Evolutionary conservation across 2,113 vertebrate genomes (phyloP), one percentile per base, ranked within the genome.

Genomic region (Chaetura pelagica): DNA sequence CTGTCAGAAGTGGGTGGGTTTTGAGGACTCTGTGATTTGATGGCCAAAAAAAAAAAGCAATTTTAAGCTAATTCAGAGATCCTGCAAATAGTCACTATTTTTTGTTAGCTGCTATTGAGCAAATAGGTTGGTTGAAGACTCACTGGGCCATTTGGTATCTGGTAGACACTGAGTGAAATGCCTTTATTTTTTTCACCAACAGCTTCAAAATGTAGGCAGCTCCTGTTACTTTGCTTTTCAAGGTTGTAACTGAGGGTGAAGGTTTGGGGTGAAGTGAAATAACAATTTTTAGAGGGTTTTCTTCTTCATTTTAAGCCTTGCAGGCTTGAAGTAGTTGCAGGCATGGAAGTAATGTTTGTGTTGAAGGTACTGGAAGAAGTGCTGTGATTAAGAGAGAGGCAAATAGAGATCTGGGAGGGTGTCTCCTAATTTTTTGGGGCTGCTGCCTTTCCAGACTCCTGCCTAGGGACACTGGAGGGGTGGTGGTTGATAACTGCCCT

Each of bases 401-500:
- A 83, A 48, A 38, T 13, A 38, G n/a, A 15, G 27, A 12, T 62
- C 22, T 74, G 91, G 35, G 17, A 12, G 20, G 6, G 2, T 20
- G 40, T 72, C 15, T 85, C 19, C 40, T 16, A 44, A 30, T 20
- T 55, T 55, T 54, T 9, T 4, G 15, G n/a, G 18, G 29, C 44
- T 66, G 26, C 74, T 71, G 58, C 32, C 23, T 8, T 87, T 77
- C 38, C 48, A 5, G 14, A 17, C 12, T 51, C 54, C 29, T 2
- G 5, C 63, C 18, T 57, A 19, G 51, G 16, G 16, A 27, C 42
- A 13, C 24, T 19, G 57, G n/a, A 13, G 11, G 21, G 21, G 13
- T 22, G 40, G 27, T 16, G 1, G 16, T 72, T 1, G 0, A 3
- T 44, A 61, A 7, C 35, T 69, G 54, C 17, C 61, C 18, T 35